Base-by-base conservation (phyloP, 2,797 vertebrate genomes). In the Miichthys miiuy region DNA sequence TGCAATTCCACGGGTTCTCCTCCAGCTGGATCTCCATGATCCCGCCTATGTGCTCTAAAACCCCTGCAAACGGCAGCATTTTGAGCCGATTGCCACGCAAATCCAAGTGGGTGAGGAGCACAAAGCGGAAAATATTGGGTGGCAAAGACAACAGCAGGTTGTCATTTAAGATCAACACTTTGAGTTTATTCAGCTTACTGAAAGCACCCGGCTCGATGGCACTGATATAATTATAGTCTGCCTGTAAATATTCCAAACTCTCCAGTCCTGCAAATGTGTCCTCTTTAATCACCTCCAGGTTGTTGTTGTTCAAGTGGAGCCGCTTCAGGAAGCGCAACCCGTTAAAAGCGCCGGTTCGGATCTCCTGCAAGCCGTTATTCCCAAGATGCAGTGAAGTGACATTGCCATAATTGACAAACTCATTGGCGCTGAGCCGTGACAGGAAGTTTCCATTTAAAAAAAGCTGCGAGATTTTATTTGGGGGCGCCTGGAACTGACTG, bases 21-120 rank as follows among this genome's bases (percentile, higher is more conserved):
- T 99, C 98, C 81, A 99, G 94, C 94, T 99, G 98, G 81, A 99
- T 99, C 91, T 99, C 98, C 97, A 99, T 98, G 88, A 99, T 99
- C 44, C 98, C 97, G 0, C 98, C 98, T 0, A 99, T 98, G 87
- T 99, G 98, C 89, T 99, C 98, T 67, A 99, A 89, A 67, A 99
- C 98, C 0, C 98, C 98, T 0, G 98, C 97, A 38, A 99, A 99
- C 9, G 98, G 98, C 93, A 99, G 91, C 91, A 95, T 97, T 87
- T 99, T 99, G 55, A 99, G 94, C 25, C 98, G 90, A 86, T 99
- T 99, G 1, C 98, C 98, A 30, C 98, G 95, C 90, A 99, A 95
- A 93, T 99, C 98, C 94, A 99, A 94, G 90, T 99, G 98, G 41
- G 98, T 99, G 89, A 99, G 95, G 74, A 99, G 96, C 85, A 99